Evolutionary conservation across 2,113 vertebrate species (phyloP).

Genomic region (Osmerus eperlanus): DNA sequence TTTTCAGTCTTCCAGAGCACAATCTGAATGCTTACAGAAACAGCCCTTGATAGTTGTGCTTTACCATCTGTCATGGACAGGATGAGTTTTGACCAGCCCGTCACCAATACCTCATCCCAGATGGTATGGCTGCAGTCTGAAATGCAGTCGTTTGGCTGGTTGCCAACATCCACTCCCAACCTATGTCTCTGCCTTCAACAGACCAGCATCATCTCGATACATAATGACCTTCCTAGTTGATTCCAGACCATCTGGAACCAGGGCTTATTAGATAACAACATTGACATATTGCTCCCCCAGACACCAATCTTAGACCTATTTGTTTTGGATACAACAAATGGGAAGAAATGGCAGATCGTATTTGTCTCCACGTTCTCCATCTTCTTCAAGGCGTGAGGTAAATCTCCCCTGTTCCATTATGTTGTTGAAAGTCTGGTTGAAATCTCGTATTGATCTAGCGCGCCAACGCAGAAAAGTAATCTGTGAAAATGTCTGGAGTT

Average conservation of each 20-base stretch:
- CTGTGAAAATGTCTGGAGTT: constrained; percentile 33
- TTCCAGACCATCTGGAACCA: constrained; percentile 13
- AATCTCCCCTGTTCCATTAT: constrained; percentile 36
- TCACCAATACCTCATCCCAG: too few relatives aligned
- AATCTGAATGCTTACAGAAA: too few relatives aligned
- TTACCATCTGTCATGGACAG: too few relatives aligned
- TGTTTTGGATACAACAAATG: constrained; percentile 39
- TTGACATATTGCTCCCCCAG: constrained; percentile 36
- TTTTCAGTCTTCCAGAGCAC: too few relatives aligned
- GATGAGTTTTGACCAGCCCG: too few relatives aligned
- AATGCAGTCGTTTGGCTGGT: too few relatives aligned
- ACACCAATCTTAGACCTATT: constrained; percentile 41
- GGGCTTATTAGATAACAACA: constrained; percentile 51
- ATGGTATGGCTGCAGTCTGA: too few relatives aligned
- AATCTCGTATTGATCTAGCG: constrained; percentile 32
- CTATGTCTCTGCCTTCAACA: too few relatives aligned
- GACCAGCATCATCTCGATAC: too few relatives aligned
- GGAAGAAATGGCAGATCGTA: constrained; percentile 40
- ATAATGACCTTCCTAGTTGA: background rate
- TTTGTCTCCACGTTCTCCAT: constrained; percentile 15
- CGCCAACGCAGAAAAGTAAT: constrained; percentile 30
- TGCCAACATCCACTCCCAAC: too few relatives aligned
- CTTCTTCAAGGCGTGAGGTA: constrained; percentile 23
- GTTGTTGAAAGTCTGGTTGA: constrained; percentile 26
- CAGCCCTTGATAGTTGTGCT: too few relatives aligned